phyloP scores from a whole-genome alignment of 1,140 invertebrate species.

The Sitodiplosis mosellana region DNA sequence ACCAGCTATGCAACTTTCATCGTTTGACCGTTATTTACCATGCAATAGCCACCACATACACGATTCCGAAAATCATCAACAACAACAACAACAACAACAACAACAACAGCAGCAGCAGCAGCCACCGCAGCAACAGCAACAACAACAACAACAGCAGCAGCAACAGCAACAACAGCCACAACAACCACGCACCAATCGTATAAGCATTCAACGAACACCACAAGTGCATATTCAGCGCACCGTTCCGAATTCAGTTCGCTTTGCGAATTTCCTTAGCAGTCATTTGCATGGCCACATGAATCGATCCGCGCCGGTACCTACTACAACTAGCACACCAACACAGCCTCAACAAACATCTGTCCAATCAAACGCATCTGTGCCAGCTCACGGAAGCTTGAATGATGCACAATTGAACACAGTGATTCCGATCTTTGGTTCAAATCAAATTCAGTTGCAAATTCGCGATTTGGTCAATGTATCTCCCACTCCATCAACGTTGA shows the following conservation, averaged over 20 bases:
- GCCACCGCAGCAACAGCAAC: too few relatives aligned
- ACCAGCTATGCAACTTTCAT: slow-evolving; percentile 17
- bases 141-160: background rate
- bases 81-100: background rate
- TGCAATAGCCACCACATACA: slow-evolving; percentile 25
- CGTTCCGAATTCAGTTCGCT: background rate
- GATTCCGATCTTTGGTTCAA: background rate
- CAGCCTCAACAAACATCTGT: too few relatives aligned
- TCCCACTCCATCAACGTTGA: slow-evolving; percentile 8
- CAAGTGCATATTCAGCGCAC: too few relatives aligned
- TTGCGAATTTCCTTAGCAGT: background rate
- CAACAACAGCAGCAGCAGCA: background rate
- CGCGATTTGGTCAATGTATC: slow-evolving; percentile 3
- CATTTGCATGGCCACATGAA: background rate
- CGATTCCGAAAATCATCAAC: slow-evolving; percentile 9
- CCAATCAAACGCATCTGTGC: background rate
- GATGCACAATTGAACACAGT: background rate
- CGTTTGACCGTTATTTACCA: slow-evolving; percentile 22
- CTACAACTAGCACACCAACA: too few relatives aligned
- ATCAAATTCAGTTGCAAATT: slow-evolving; percentile 1
- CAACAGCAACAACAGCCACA: background rate
- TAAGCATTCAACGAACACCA: background rate
- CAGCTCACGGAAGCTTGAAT: background rate
- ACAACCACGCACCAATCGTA: background rate
- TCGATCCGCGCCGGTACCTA: background rate